Evolutionary conservation across 2,888 invertebrate species (phyloP).

Genomic region (Cryptocheilus praepositus): DNA sequence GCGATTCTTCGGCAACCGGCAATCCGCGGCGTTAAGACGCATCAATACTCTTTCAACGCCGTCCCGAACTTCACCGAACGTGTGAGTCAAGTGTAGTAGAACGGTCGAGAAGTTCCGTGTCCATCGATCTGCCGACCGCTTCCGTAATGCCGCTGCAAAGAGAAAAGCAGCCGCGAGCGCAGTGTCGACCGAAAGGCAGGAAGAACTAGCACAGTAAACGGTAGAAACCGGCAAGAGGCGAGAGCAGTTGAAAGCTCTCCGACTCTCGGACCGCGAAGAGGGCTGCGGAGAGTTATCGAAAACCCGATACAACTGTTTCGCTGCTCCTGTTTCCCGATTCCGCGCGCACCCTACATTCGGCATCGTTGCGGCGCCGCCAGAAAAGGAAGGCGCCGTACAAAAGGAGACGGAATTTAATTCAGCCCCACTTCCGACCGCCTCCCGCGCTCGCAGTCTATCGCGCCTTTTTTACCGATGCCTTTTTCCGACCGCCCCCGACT

Average conservation of each 20-base stretch:
- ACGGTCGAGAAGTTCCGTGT: neutral
- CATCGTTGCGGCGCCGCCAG: neutral
- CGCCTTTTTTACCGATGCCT: no score
- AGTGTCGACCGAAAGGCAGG: no score
- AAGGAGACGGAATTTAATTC: slow-evolving; percentile 1
- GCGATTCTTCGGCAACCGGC: no score
- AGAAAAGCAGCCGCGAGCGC: no score
- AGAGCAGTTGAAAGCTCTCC: neutral
- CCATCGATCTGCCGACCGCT: neutral
- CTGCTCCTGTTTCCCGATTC: neutral
- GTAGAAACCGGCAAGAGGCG: neutral
- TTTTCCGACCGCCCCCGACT: neutral
- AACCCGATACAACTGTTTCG: neutral
- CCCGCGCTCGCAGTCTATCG: no score
- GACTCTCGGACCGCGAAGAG: neutral
- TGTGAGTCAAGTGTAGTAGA: no score
- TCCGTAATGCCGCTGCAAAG: neutral
- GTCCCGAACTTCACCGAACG: no score
- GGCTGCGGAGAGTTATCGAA: neutral
- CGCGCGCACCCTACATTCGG: neutral
- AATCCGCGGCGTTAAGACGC: no score
- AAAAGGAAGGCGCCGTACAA: neutral
- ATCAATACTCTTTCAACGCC: no score
- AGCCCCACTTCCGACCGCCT: no score
- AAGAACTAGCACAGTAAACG: neutral